Evolutionary conservation across 2,888 invertebrate species (phyloP), one percentile per base, ranked within the genome.

Genomic region (Cantharis rustica): DNA sequence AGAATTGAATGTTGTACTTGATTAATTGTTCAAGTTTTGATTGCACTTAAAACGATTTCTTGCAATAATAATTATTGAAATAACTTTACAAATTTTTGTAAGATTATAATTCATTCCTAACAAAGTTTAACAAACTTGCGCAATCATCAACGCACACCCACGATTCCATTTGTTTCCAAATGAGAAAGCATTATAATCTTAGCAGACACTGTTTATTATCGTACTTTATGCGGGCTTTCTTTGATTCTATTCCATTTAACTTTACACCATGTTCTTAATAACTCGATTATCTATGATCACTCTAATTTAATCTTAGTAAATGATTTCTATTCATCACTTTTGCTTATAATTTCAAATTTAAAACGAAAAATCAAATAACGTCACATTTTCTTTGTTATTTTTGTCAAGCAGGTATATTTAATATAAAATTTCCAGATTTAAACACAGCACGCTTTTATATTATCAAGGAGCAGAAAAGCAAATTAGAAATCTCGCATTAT

Each of bases 161-260:
- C 62, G 68, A 78, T 76, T 78, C 80, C 79, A 78, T 81, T 82
- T 83, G 81, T 82, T 82, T 82, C 82, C 82, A 80, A 82, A 83
- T 79, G 82, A 81, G 81, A 80, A 79, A 76, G 82, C 82, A 75
- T 82, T 82, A 80, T 82, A 82, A 82, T 80, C 82, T 81, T 74
- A 78, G 79, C 81, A 82, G 79, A 80, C 81, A 81, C 82, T 82
- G 83, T 83, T 83, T 83, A 83, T 84, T 82, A 82, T 81, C 81
- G 81, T 74, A 74, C 82, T 82, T 82, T 81, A 82, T 81, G 81
- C 79, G 79, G 79, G 81, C 80, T 82, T 83, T 82, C 83, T 83
- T 84, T 81, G 81, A 83, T 84, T 84, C 83, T 81, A 81, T 79
- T 73, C 81, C 83, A 83, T 84, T 85, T 82, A 84, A 84, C 84